Conservation (phyloP, 2,888 invertebrate species). For the Euzetes globulus region DNA sequence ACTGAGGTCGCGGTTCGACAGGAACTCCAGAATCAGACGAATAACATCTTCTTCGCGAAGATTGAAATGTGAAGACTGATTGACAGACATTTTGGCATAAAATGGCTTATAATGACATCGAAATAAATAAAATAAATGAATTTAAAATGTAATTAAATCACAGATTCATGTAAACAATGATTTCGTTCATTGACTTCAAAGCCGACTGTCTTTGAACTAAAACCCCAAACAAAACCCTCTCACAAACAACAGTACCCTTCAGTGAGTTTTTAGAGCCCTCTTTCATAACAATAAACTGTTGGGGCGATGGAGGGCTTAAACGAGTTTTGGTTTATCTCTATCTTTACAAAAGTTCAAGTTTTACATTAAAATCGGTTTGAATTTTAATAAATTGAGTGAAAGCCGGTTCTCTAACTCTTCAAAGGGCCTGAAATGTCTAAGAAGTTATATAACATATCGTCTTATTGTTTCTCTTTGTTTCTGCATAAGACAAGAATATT, state of each 20-base stretch:
- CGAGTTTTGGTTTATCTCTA: neutral
- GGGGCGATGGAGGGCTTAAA: no score
- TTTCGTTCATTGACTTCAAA: constrained; percentile 19
- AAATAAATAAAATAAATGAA: neutral
- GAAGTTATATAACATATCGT: neutral
- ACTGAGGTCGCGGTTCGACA: constrained; percentile 80
- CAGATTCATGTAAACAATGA: neutral
- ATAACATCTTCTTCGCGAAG: constrained; percentile 83
- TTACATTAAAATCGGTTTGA: constrained; percentile 3
- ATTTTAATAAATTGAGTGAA: neutral
- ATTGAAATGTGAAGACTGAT: constrained; percentile 54
- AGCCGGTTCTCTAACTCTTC: constrained; percentile 16
- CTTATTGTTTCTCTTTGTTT: neutral
- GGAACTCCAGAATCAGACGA: constrained; percentile 72
- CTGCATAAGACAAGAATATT: no score
- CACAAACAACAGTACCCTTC: neutral
- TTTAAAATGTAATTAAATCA: neutral
- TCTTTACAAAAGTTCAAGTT: neutral
- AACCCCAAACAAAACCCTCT: no score
- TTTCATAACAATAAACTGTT: no score
- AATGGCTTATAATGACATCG: neutral
- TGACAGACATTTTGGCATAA: neutral
- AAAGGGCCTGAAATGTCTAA: neutral
- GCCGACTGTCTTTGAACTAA: neutral
- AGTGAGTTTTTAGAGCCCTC: no score